A percentile compares a stretch with the other conserved stretches of the same genome.
phyloP scores from a whole-genome alignment of 2,113 vertebrate genomes.

The Corydoras sp. region DNA sequence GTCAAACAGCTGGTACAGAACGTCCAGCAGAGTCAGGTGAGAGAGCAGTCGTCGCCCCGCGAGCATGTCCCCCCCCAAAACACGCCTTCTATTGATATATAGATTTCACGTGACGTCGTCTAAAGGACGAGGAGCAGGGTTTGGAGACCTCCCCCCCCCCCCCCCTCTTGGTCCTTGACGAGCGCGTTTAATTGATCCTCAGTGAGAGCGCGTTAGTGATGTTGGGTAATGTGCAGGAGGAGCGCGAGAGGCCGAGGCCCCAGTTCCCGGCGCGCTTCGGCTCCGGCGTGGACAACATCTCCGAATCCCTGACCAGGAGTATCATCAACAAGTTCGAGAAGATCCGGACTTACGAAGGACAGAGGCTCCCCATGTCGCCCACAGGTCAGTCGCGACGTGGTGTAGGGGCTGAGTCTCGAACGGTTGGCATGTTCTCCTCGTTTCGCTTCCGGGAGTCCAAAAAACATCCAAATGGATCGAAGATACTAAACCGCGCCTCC shows the following conservation, averaged over 20 bases:
- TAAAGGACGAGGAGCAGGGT: neutral
- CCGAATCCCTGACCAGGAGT: conserved; percentile 57
- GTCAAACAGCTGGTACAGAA: conserved; percentile 64
- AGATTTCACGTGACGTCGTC: too few species aligned
- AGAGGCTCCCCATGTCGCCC: conserved; percentile 78
- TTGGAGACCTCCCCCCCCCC: neutral
- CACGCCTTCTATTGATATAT: too few species aligned
- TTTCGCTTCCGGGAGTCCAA: too few species aligned
- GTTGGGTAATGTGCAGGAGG: conserved; percentile 63
- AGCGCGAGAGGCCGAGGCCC: conserved; percentile 60
- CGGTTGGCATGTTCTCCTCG: too few species aligned
- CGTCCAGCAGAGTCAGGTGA: conserved; percentile 65
- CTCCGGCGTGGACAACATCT: conserved; percentile 60
- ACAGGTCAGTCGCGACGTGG: conserved; percentile 61
- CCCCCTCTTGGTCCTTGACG: neutral
- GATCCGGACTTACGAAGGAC: conserved; percentile 56
- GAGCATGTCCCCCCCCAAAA: neutral
- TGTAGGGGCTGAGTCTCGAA: neutral
- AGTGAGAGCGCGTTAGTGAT: neutral
- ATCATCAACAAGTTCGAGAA: conserved; percentile 66
- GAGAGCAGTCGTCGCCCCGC: conserved; percentile 2
- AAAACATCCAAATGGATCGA: too few species aligned
- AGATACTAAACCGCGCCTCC: too few species aligned
- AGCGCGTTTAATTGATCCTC: neutral
- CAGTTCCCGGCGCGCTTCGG: conserved; percentile 60